A percentile compares a stretch with the other conserved stretches of the same genome.
Evolutionary conservation across 2,888 invertebrate species (phyloP).

Genomic region (Iselma pallidipennis): DNA sequence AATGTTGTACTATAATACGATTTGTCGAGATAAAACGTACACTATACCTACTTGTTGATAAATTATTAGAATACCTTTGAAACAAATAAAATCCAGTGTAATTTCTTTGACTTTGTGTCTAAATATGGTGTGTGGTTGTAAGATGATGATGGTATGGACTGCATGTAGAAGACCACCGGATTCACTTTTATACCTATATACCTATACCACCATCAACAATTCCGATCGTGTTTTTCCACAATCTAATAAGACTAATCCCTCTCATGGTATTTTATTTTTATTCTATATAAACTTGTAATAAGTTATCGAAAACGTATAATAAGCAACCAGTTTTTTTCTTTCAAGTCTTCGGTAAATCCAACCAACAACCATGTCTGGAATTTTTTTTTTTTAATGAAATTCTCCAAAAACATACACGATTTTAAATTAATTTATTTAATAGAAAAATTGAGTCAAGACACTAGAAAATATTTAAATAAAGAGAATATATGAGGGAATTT

Average conservation of each 20-base stretch:
- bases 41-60: conserved; percentile 8
- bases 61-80: conserved; percentile 21
- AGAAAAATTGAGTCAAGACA: too few species aligned
- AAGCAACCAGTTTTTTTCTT: background rate
- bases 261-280: background rate
- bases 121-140: conserved; percentile 16
- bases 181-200: background rate
- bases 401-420: background rate
- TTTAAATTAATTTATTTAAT: background rate
- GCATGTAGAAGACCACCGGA: background rate
- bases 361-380: background rate
- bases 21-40: background rate
- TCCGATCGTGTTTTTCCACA: background rate
- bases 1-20: too few species aligned
- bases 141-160: too few species aligned
- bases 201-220: background rate
- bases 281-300: background rate
- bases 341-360: background rate
- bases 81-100: conserved; percentile 23
- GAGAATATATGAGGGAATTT: background rate
- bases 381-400: background rate
- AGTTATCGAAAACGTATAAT: background rate
- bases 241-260: background rate
- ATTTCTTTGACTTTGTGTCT: conserved; percentile 13
- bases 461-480: background rate